phyloP scores from a whole-genome alignment of 2,888 invertebrate species.

The Andrena minutula region DNA sequence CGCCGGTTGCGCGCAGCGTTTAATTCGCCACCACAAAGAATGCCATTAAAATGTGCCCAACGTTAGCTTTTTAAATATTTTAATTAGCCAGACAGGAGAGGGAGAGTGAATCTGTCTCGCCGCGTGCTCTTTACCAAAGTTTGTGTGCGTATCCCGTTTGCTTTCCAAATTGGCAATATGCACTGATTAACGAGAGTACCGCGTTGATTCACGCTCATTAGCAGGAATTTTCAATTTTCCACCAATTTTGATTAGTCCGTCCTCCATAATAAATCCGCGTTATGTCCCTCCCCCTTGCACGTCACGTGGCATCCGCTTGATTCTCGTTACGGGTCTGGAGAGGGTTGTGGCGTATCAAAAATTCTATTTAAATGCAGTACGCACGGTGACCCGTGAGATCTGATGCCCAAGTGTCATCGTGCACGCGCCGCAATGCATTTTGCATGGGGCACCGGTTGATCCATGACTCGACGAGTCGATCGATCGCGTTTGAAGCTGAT shows the following conservation, averaged over 20 bases:
- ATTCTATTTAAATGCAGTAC: slow-evolving; percentile 73
- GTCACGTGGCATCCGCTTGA: slow-evolving; percentile 14
- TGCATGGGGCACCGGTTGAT: slow-evolving; percentile 70
- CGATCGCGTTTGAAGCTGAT: slow-evolving; percentile 31
- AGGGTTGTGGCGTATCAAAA: slow-evolving; percentile 43
- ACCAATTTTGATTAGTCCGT: slow-evolving; percentile 44
- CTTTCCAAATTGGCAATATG: slow-evolving; percentile 15
- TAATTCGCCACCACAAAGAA: slow-evolving; percentile 30
- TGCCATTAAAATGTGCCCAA: slow-evolving; percentile 12
- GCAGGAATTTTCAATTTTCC: slow-evolving; percentile 53
- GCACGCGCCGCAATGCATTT: slow-evolving; percentile 77
- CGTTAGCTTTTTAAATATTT: slow-evolving; percentile 34
- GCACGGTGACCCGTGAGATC: slow-evolving; percentile 58
- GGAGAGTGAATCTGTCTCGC: slow-evolving; percentile 1
- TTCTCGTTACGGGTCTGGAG: slow-evolving; percentile 32
- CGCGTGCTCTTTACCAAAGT: background rate
- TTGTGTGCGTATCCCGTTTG: background rate
- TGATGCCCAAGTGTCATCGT: slow-evolving; percentile 53
- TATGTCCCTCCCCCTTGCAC: background rate
- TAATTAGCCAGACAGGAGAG: slow-evolving; percentile 21
- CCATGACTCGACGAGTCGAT: slow-evolving; percentile 53
- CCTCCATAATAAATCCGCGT: background rate
- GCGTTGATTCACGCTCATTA: slow-evolving; percentile 42
- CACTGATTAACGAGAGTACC: slow-evolving; percentile 48
- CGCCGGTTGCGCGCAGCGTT: slow-evolving; percentile 12